A percentile compares a stretch with the other conserved stretches of the same genome.
Evolutionary conservation across 2,113 vertebrate genomes (phyloP).

Genomic region (Dermatemys mawii): DNA sequence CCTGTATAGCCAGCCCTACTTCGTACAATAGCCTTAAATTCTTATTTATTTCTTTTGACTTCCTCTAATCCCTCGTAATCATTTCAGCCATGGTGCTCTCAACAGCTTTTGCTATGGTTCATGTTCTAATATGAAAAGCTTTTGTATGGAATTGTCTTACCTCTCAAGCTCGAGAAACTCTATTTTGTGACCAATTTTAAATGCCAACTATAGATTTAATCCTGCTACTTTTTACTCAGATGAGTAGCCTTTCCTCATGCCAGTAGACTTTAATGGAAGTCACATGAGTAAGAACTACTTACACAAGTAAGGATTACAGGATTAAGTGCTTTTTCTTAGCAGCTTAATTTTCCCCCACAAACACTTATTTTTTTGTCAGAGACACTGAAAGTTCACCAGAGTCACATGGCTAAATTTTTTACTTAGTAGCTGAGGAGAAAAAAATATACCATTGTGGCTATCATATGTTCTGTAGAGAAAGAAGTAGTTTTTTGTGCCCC

Average conservation of each 20-base stretch:
- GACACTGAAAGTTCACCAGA: constrained; percentile 12
- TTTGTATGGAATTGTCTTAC: background rate
- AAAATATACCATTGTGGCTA: background rate
- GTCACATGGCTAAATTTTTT: constrained; percentile 7
- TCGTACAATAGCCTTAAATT: background rate
- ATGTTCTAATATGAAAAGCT: background rate
- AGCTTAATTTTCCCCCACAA: background rate
- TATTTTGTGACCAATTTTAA: constrained; percentile 2
- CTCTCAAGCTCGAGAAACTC: background rate
- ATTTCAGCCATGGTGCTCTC: background rate
- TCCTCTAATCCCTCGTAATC: background rate
- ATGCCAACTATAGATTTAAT: background rate
- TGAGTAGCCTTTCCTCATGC: constrained; percentile 1
- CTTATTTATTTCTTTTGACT: background rate
- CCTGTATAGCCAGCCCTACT: background rate
- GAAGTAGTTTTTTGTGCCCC: background rate
- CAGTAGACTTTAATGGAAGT: background rate
- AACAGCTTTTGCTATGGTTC: background rate
- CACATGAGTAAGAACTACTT: background rate
- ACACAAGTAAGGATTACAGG: constrained; percentile 6
- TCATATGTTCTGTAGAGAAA: constrained; percentile 13
- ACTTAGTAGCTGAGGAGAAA: background rate
- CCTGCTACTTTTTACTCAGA: background rate
- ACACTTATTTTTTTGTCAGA: constrained; percentile 14
- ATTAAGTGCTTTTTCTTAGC: constrained; percentile 12